phyloP scores from a whole-genome alignment of 1,140 invertebrate genomes.

The Acromyrmex heyeri region DNA sequence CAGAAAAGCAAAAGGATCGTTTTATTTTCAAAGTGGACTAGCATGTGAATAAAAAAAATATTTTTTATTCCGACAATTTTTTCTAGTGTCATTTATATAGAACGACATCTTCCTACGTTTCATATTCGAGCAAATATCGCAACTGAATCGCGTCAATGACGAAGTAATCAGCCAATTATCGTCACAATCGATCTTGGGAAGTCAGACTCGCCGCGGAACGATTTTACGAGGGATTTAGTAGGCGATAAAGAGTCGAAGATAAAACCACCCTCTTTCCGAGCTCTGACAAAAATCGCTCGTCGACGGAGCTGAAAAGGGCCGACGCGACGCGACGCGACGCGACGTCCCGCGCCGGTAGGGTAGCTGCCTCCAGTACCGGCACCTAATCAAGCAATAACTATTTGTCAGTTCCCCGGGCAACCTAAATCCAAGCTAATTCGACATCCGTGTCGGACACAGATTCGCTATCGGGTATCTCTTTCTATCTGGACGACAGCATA shows the following conservation, averaged over 20 bases:
- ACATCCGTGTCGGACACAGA: slow-evolving; percentile 87
- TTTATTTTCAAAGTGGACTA: neutral
- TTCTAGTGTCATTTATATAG: no score
- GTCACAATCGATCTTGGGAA: slow-evolving; percentile 30
- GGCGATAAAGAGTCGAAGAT: slow-evolving; percentile 52
- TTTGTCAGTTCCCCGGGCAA: slow-evolving; percentile 87
- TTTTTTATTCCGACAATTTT: neutral
- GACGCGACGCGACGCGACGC: neutral
- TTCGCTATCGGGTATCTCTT: slow-evolving; percentile 87
- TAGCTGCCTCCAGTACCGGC: slow-evolving; percentile 81
- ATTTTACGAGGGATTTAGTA: slow-evolving; percentile 39
- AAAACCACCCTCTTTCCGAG: slow-evolving; percentile 51
- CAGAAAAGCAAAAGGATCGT: neutral
- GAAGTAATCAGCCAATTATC: slow-evolving; percentile 44
- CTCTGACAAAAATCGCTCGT: slow-evolving; percentile 46
- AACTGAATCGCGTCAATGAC: neutral
- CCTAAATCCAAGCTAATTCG: slow-evolving; percentile 87
- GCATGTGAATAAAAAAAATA: neutral
- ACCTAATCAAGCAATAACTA: slow-evolving; percentile 88
- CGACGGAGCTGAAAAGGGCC: slow-evolving; percentile 35
- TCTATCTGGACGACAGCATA: slow-evolving; percentile 87
- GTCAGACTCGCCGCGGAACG: slow-evolving; percentile 21
- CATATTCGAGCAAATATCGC: neutral
- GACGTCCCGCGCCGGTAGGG: slow-evolving; percentile 64
- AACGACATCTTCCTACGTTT: no score